Base-by-base conservation (phyloP, 2,113 vertebrate species). In the Silurus meridionalis region DNA sequence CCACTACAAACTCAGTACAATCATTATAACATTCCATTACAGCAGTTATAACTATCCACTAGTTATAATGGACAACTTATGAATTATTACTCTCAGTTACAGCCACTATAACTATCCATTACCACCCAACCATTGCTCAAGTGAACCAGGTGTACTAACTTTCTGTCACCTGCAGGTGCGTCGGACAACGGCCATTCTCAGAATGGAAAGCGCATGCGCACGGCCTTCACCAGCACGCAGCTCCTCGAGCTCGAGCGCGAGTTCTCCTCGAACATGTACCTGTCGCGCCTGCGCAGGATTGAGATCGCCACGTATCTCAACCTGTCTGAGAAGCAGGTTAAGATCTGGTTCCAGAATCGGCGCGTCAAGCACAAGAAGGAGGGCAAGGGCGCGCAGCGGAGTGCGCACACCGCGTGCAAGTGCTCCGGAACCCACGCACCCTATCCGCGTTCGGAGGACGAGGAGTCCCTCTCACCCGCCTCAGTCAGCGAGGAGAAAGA, bases 321-420 rank as follows among this genome's bases (percentile, higher is more conserved):
- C 92, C 95, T 99, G 82, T 98, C 98, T 0, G 98, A 99, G 94
- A 99, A 99, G 83, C 98, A 99, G 90, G 98, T 99, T 92, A 99
- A 99, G 91, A 99, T 99, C 92, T 99, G 98, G 98, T 99, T 99
- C 91, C 98, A 99, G 91, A 99, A 99, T 92, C 96, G 98, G 85
- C 93, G 98, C 4, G 98, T 99, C 86, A 99, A 99, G 88, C 98
- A 99, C 95, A 99, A 99, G 95, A 99, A 99, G 87, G 98, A 99
- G 90, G 97, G 97, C 79, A 99, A 99, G 88, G 96, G 97, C 67
- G 93, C 96, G 1, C 97, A 96, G 85, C 94, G 98, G 87, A 97
- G 95, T 92, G 91, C 94, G 48, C 98, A 97, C 90, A 91, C 94
- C 46, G 94, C 95, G 48, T 99, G 98, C 94, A 99, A 97, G 92